Evolutionary conservation across 2,888 invertebrate species (phyloP).

Genomic region (Sturmia bella): DNA sequence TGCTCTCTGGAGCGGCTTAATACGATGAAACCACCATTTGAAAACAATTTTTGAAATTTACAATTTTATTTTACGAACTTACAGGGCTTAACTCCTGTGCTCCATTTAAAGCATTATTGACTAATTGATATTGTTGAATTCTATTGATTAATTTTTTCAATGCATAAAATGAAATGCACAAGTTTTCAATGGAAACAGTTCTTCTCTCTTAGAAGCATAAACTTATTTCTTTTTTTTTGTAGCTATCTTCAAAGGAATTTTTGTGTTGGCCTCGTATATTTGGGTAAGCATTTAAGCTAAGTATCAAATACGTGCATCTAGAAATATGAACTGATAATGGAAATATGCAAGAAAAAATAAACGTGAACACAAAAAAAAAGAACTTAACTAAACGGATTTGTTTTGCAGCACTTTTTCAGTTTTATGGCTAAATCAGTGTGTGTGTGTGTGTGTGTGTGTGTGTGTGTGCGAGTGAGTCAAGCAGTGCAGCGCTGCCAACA

Average conservation of each 20-base stretch:
- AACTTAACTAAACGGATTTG: slow-evolving; percentile 49
- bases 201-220: no score
- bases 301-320: slow-evolving; percentile 24
- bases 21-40: no score
- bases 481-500: slow-evolving; percentile 2
- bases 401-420: slow-evolving; percentile 7
- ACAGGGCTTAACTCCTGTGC: no score
- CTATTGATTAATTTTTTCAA: no score
- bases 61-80: no score
- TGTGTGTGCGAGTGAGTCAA: slow-evolving; percentile 7
- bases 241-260: not conserved
- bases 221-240: no score
- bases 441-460: not conserved
- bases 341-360: slow-evolving; percentile 53
- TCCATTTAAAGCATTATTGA: no score
- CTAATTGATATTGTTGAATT: no score
- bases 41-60: no score
- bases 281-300: slow-evolving; percentile 2
- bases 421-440: not conserved
- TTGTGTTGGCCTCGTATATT: not conserved
- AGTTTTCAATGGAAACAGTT: no score
- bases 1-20: no score
- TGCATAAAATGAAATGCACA: no score
- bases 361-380: not conserved
- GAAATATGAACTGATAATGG: slow-evolving; percentile 61